phyloP scores from a whole-genome alignment of 64 coral and sea anemone genomes.

The Montipora efflorescens region DNA sequence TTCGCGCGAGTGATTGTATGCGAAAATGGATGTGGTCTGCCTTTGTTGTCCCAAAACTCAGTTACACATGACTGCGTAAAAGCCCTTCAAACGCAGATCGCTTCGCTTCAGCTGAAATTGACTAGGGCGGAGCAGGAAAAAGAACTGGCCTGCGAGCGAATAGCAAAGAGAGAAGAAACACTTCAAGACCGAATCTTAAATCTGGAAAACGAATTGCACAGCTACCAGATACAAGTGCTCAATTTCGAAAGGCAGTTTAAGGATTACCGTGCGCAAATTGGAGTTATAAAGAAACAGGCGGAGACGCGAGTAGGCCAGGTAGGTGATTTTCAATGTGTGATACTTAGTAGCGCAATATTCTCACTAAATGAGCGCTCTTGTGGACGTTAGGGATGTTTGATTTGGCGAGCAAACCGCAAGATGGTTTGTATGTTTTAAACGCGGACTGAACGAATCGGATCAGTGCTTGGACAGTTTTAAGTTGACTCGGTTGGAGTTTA shows the following conservation, averaged over 20 bases:
- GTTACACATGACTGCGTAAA: slow-evolving; percentile 90
- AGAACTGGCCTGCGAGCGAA: slow-evolving; percentile 83
- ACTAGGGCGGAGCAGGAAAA: slow-evolving; percentile 94
- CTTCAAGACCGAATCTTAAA: slow-evolving; percentile 95
- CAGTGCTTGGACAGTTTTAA: slow-evolving; percentile 67
- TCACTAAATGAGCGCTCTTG: slow-evolving; percentile 37
- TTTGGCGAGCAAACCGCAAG: slow-evolving; percentile 38
- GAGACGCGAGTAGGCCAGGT: slow-evolving; percentile 89
- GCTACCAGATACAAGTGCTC: slow-evolving; percentile 94
- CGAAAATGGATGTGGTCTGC: slow-evolving; percentile 96
- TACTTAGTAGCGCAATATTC: not conserved
- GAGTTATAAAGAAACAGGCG: slow-evolving; percentile 82
- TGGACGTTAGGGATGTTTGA: slow-evolving; percentile 32
- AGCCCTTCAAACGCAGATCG: slow-evolving; percentile 90
- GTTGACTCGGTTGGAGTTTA: slow-evolving; percentile 44
- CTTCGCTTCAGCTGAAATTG: slow-evolving; percentile 94
- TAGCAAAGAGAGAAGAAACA: slow-evolving; percentile 85
- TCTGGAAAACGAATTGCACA: slow-evolving; percentile 95
- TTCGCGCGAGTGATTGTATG: slow-evolving; percentile 93
- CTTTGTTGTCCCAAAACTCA: slow-evolving; percentile 79
- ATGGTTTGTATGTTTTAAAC: slow-evolving; percentile 40
- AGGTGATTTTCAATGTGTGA: slow-evolving; percentile 30
- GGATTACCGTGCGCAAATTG: slow-evolving; percentile 96
- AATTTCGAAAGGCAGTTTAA: slow-evolving; percentile 98
- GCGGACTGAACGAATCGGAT: not conserved